A percentile compares a stretch with the other conserved stretches of the same genome.
Conservation (phyloP, 2,113 vertebrate genomes). For the Platysteira castanea region DNA sequence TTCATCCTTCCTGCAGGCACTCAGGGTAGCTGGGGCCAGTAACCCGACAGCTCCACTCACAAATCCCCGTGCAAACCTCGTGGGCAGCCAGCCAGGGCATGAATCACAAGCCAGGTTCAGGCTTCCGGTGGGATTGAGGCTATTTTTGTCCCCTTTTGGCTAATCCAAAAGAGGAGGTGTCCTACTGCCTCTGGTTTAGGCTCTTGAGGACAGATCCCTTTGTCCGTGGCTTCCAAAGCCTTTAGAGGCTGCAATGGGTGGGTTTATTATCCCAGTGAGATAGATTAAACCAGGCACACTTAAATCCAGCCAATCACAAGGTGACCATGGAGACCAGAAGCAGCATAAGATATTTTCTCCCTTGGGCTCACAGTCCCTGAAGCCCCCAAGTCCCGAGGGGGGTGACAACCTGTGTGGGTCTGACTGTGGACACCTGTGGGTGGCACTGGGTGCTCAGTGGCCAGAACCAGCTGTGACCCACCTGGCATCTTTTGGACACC, state of each 20-base stretch:
- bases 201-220: background rate
- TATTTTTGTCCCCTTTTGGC: conserved; percentile 1
- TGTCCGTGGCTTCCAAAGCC: background rate
- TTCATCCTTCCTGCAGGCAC: conserved; percentile 1
- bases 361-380: background rate
- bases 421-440: background rate
- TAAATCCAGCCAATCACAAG: background rate
- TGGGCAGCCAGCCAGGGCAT: background rate
- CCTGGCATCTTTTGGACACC: background rate
- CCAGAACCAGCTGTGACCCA: background rate
- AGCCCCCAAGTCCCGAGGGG: accelerated
- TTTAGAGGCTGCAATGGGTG: background rate
- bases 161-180: background rate
- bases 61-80: background rate
- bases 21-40: background rate
- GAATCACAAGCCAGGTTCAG: background rate
- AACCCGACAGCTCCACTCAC: background rate
- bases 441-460: background rate
- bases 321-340: background rate
- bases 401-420: background rate
- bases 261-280: background rate
- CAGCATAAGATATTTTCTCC: background rate
- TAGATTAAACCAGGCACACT: accelerated
- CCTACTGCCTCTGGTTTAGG: background rate
- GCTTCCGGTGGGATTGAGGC: background rate